phyloP scores from a whole-genome alignment of 2,888 invertebrate genomes.

The Hyalella azteca region DNA sequence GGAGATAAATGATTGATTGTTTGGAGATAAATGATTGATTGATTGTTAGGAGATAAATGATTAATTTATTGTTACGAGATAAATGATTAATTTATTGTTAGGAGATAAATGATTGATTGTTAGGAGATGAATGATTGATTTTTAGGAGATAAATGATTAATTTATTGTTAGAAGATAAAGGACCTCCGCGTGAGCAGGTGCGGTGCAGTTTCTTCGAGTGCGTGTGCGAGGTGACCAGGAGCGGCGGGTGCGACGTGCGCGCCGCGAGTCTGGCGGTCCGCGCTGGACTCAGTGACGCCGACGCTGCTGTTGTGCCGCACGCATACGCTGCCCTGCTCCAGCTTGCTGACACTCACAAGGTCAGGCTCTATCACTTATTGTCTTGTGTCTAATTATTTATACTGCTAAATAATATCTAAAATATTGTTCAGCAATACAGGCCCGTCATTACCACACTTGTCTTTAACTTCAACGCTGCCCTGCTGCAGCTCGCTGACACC shows the following conservation, averaged over 20 bases:
- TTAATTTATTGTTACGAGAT: no score
- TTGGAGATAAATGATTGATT: no score
- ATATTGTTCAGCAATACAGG: background rate
- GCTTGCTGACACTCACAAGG: background rate
- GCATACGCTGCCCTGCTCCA: constrained; percentile 47
- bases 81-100: background rate
- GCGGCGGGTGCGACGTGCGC: constrained; percentile 20
- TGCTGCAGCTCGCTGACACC: background rate
- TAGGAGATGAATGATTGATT: no score
- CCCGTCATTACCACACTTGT: background rate
- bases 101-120: background rate
- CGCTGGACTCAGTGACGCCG: constrained; percentile 47
- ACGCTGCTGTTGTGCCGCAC: constrained; percentile 43
- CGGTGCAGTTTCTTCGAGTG: constrained; percentile 22
- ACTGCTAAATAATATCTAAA: no score
- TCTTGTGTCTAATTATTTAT: no score
- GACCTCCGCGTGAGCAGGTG: background rate
- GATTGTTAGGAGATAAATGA: no score
- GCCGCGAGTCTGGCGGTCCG: constrained; percentile 10
- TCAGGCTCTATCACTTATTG: background rate
- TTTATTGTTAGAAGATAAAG: background rate
- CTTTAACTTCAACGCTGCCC: background rate
- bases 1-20: no score
- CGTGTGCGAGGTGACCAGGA: background rate
- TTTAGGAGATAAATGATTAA: no score